These are phyloP conservation scores for Poliocrania exsul DNA, from an alignment of 2,797 vertebrate genomes.

Conservation along the genomic window DNA sequence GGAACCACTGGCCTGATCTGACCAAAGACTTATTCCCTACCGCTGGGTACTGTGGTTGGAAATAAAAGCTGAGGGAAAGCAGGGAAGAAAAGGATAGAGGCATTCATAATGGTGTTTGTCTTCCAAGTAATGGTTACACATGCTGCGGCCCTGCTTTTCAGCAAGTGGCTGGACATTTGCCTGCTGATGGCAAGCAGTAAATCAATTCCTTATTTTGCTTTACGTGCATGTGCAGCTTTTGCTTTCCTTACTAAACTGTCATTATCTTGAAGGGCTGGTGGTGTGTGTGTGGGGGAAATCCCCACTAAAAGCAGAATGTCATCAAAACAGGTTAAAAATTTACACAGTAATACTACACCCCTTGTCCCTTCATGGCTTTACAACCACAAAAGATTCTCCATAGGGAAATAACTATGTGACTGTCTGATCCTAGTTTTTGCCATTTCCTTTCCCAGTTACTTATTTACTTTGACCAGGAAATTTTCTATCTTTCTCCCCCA, in stretches of 20 bases:
- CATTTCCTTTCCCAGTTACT: neutral
- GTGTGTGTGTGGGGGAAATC: fast-evolving
- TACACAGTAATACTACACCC: fast-evolving
- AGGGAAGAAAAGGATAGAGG: too few species aligned
- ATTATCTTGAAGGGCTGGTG: neutral
- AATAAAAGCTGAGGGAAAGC: neutral
- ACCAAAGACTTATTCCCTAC: neutral
- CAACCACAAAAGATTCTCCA: neutral
- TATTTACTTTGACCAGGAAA: neutral
- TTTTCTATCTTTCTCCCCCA: neutral
- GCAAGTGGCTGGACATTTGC: neutral
- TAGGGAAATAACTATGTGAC: neutral
- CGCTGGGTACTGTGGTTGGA: neutral
- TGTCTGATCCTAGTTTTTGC: neutral
- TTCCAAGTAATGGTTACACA: fast-evolving
- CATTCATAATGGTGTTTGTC: neutral
- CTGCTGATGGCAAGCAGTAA: neutral
- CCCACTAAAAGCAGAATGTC: neutral
- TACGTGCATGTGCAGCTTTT: neutral
- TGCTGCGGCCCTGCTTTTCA: neutral
- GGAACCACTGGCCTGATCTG: neutral
- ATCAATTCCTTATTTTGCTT: neutral
- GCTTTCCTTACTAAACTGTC: neutral
- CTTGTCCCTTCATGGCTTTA: neutral
- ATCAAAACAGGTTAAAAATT: neutral